These are phyloP conservation scores for Blera fallax DNA, from an alignment of 2,888 invertebrate genomes.

Conservation along the genomic window DNA sequence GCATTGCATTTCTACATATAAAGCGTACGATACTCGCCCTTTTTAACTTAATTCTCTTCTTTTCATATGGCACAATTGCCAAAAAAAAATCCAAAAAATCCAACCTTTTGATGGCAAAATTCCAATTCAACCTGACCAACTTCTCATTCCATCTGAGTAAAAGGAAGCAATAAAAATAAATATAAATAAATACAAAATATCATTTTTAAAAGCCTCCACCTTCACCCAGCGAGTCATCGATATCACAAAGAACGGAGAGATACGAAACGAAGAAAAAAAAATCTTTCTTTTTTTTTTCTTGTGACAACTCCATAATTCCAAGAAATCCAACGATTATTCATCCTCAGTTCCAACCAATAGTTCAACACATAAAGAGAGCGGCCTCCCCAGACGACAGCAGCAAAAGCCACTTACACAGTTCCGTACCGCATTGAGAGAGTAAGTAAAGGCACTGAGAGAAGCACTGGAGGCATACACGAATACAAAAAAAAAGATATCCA, in stretches of 20 bases:
- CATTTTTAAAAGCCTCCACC: neutral
- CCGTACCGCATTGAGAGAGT: conserved; percentile 17
- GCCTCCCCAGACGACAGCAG: conserved; percentile 36
- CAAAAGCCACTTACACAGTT: conserved; percentile 19
- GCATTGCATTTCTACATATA: neutral
- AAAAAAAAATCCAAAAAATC: neutral
- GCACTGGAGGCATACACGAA: neutral
- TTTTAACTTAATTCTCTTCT: neutral
- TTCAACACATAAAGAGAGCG: conserved; percentile 34
- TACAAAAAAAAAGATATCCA: neutral
- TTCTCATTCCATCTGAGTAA: conserved; percentile 24
- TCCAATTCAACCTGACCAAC: neutral
- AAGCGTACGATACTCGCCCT: no score
- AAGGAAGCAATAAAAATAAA: conserved; percentile 44
- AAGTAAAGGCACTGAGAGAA: neutral
- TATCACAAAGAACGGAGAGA: conserved; percentile 52
- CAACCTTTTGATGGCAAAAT: neutral
- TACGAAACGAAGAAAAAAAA: conserved; percentile 42
- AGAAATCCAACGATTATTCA: conserved; percentile 65
- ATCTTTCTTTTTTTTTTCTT: conserved; percentile 5
- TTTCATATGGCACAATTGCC: neutral
- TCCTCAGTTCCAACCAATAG: conserved; percentile 56
- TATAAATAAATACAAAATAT: conserved; percentile 22
- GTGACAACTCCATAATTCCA: conserved; percentile 63
- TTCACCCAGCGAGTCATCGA: conserved; percentile 51